phyloP scores from a whole-genome alignment of 1,140 invertebrate genomes.

The Ooceraea biroi region DNA sequence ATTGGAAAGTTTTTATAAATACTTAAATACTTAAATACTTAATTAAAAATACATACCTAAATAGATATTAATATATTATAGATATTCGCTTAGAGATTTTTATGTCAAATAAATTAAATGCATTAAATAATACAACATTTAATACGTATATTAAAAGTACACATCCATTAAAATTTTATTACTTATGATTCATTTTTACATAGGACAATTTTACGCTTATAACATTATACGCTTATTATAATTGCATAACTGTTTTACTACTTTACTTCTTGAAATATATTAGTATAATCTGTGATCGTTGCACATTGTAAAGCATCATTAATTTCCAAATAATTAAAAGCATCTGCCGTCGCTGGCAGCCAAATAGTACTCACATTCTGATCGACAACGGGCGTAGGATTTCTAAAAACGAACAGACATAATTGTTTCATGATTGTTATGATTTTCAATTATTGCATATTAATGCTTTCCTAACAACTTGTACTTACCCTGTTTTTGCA shows the following conservation, averaged over 20 bases:
- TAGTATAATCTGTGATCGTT: background rate
- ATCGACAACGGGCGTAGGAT: constrained; percentile 41
- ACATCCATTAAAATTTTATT: too few species aligned
- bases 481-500: constrained; percentile 56
- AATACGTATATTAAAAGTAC: too few species aligned
- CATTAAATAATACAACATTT: too few species aligned
- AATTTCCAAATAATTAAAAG: constrained; percentile 30
- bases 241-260: background rate
- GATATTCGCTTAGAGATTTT: too few species aligned
- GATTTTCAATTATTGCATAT: background rate
- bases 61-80: too few species aligned
- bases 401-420: constrained; percentile 32
- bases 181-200: too few species aligned
- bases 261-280: background rate
- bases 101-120: too few species aligned
- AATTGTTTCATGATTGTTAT: background rate
- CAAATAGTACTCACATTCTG: constrained; percentile 31
- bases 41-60: too few species aligned
- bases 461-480: background rate
- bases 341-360: constrained; percentile 24
- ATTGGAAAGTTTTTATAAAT: too few species aligned
- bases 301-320: constrained; percentile 1
- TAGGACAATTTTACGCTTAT: too few species aligned
- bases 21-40: too few species aligned
- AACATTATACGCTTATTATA: too few species aligned